A percentile compares a stretch with the other conserved stretches of the same genome.
Evolutionary conservation across 2,888 invertebrate genomes (phyloP).

Genomic region (Gymnocheta viridis): DNA sequence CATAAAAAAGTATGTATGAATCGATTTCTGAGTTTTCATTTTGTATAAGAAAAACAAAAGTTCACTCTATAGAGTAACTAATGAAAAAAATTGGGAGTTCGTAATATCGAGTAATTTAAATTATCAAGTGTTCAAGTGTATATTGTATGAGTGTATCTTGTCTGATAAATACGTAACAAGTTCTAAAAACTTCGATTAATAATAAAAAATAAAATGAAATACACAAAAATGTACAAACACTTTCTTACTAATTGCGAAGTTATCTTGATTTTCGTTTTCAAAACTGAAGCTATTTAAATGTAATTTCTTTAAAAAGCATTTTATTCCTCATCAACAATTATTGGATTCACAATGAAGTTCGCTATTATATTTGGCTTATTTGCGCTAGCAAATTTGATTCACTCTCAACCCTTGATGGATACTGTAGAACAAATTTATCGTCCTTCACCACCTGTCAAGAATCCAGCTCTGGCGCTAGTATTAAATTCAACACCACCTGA

Average conservation of each 20-base stretch:
- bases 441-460: slow-evolving; percentile 20
- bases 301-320: neutral
- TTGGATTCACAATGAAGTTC: slow-evolving; percentile 33
- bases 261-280: neutral
- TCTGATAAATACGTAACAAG: neutral
- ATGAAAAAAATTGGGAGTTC: no score
- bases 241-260: neutral
- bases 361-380: neutral
- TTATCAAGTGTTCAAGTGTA: no score
- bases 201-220: neutral
- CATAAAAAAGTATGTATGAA: no score
- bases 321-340: neutral
- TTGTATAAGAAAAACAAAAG: no score
- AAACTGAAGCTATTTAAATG: slow-evolving; percentile 24
- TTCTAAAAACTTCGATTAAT: neutral
- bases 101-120: no score
- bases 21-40: no score
- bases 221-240: neutral
- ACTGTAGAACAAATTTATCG: neutral
- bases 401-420: slow-evolving; percentile 9
- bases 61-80: no score
- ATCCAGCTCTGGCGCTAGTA: neutral
- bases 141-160: neutral
- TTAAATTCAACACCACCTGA: neutral
- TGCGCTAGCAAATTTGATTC: slow-evolving; percentile 6